A percentile compares a stretch with the other conserved stretches of the same genome.
These are phyloP conservation scores for Cephus runcator DNA, from an alignment of 2,888 invertebrate genomes.

Conservation along the genomic window DNA sequence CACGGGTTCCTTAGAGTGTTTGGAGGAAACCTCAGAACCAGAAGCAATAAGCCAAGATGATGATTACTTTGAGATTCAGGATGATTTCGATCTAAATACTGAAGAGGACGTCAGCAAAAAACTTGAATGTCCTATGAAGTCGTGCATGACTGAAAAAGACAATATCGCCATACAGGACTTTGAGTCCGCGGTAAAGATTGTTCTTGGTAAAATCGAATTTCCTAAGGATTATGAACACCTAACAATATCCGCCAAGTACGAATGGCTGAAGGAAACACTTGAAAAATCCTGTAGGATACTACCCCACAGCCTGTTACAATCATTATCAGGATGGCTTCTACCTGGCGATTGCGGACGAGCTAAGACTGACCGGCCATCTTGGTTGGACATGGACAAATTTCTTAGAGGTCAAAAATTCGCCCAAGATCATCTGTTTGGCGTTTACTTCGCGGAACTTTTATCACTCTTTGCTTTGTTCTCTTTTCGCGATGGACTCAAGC, in stretches of 20 bases:
- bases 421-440: constrained; percentile 54
- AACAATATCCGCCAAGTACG: constrained; percentile 19
- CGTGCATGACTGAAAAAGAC: neutral
- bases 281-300: constrained; percentile 5
- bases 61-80: neutral
- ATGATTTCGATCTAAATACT: neutral
- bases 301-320: constrained; percentile 22
- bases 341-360: constrained; percentile 43
- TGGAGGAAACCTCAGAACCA: neutral
- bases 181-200: neutral
- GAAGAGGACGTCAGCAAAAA: neutral
- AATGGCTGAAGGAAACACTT: constrained; percentile 15
- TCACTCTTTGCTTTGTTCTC: constrained; percentile 64
- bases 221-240: constrained; percentile 23
- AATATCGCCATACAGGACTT: neutral
- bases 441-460: constrained; percentile 58
- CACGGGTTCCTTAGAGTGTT: neutral
- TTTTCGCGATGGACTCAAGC: constrained; percentile 60
- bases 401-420: constrained; percentile 66
- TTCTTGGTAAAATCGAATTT: neutral
- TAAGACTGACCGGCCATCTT: constrained; percentile 53
- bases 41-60: neutral
- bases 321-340: constrained; percentile 16
- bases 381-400: constrained; percentile 65
- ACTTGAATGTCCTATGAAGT: neutral